Evolutionary conservation across 2,797 vertebrate species (phyloP).

Genomic region (Gymnocypris eckloni): DNA sequence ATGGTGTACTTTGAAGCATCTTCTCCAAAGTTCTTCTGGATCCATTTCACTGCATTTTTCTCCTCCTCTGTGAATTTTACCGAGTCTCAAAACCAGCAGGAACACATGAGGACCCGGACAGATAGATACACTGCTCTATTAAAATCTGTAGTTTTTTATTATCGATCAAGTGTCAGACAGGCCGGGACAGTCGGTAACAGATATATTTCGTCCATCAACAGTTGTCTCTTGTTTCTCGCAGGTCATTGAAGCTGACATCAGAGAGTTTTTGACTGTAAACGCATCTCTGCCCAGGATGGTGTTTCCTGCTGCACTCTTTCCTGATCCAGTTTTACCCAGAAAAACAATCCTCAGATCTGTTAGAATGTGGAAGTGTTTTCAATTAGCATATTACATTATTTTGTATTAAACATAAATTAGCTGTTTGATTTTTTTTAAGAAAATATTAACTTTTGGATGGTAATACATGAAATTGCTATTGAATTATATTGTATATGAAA

Average conservation of each 20-base stretch:
- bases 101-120: constrained; percentile 20
- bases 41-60: constrained; percentile 6
- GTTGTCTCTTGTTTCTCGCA: neutral
- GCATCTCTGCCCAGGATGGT: constrained; percentile 26
- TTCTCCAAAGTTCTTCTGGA: constrained; percentile 25
- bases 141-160: too few relatives aligned
- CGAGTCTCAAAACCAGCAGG: constrained; percentile 33
- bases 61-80: constrained; percentile 10
- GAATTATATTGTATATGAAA: too few relatives aligned
- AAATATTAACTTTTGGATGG: too few relatives aligned
- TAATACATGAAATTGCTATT: too few relatives aligned
- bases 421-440: too few relatives aligned
- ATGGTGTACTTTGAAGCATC: neutral
- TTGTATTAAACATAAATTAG: too few relatives aligned
- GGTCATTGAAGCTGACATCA: neutral
- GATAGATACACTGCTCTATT: neutral
- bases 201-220: neutral
- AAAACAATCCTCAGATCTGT: constrained; percentile 19
- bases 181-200: constrained; percentile 39
- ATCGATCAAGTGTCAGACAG: neutral
- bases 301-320: constrained; percentile 40
- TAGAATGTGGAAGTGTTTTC: too few relatives aligned
- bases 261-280: neutral
- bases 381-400: too few relatives aligned
- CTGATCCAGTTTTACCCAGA: constrained; percentile 38